A percentile compares a stretch with the other conserved stretches of the same genome.
Evolutionary conservation across 2,797 vertebrate species (phyloP).

Genomic region (Fistularia commersonii): DNA sequence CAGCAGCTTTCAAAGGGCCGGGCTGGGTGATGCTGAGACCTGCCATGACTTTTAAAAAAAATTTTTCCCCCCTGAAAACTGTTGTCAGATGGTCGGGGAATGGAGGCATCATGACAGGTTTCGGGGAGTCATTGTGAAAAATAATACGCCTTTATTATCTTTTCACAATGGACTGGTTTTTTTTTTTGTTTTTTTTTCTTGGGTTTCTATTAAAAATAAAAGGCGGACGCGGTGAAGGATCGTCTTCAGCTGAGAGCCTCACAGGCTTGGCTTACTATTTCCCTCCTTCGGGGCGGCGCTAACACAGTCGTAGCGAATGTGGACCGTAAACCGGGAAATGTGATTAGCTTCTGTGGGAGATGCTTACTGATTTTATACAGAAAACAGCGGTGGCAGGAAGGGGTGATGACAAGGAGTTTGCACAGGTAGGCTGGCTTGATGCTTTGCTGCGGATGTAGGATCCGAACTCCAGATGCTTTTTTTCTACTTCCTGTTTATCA

Average conservation of each 20-base stretch:
- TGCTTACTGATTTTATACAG: not conserved
- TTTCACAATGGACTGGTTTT: slow-evolving; percentile 61
- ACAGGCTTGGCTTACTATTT: too few relatives aligned
- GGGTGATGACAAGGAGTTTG: too few relatives aligned
- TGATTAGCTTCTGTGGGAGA: slow-evolving; percentile 1
- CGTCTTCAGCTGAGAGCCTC: not conserved
- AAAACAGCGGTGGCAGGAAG: too few relatives aligned
- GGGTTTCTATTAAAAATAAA: too few relatives aligned
- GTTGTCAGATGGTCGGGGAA: too few relatives aligned
- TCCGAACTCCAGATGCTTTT: too few relatives aligned
- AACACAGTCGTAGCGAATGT: not conserved
- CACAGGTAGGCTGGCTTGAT: too few relatives aligned
- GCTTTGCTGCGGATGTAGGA: too few relatives aligned
- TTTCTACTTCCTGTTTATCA: too few relatives aligned
- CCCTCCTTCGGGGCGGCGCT: not conserved
- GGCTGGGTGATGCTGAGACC: slow-evolving; percentile 27
- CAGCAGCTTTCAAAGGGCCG: slow-evolving; percentile 66
- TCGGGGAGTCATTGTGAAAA: slow-evolving; percentile 60
- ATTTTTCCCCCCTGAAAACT: too few relatives aligned
- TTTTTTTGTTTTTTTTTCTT: too few relatives aligned
- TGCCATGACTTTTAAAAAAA: slow-evolving; percentile 33
- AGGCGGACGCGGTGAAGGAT: too few relatives aligned
- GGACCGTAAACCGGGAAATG: not conserved
- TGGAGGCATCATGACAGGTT: slow-evolving; percentile 36
- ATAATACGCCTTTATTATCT: slow-evolving; percentile 64